Evolutionary conservation across 2,888 invertebrate genomes (phyloP), one percentile per base, ranked within the genome.

Genomic region (Tupiocoris notatus): DNA sequence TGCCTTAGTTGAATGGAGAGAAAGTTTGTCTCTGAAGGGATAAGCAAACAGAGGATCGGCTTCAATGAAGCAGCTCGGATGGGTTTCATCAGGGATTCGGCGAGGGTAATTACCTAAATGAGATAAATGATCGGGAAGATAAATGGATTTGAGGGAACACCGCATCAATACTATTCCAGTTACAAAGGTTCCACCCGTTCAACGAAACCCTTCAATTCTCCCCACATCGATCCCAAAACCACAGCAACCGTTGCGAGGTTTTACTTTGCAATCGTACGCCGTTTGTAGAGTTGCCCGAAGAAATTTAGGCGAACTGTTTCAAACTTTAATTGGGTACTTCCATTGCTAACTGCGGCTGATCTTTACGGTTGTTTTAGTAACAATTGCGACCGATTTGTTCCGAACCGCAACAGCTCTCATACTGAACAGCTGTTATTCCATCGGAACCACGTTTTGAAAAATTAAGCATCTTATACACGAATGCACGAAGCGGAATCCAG

Each of bases 41-140:
- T 7, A 39, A 39, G 39, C 39, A 39, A 39, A 39, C 39, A 39
- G 6, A 7, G 39, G 12, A 39, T 39, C 39, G 39, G 39, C 39
- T 39, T n/a, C 6, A 39, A 39, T 12, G 39, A 39, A 39, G 39
- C 39, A 39, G 39, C 3, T 39, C 6, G 39, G 39, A 39, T 39
- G 39, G 39, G 39, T 39, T 39, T 39, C 39, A 39, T 39, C n/a
- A 59, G 59, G 20, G 59, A 9, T n/a, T n/a, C 20, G 66, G 25
- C 3, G 67, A 6, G 67, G 67, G 56, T 67, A 67, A 67, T 67
- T 67, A 67, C 21, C 18, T 67, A 57, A 67, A 67, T 67, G 67
- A 67, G 67, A 67, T 67, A 67, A 67, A 67, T 67, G 67, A 67
- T 57, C 56, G 21, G 21, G 22, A 67, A 67, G 67, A 67, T 67